Evolutionary conservation across 2,888 invertebrate species (phyloP), one percentile per base, ranked within the genome.

Genomic region (Chrysomela aeneicollis): DNA sequence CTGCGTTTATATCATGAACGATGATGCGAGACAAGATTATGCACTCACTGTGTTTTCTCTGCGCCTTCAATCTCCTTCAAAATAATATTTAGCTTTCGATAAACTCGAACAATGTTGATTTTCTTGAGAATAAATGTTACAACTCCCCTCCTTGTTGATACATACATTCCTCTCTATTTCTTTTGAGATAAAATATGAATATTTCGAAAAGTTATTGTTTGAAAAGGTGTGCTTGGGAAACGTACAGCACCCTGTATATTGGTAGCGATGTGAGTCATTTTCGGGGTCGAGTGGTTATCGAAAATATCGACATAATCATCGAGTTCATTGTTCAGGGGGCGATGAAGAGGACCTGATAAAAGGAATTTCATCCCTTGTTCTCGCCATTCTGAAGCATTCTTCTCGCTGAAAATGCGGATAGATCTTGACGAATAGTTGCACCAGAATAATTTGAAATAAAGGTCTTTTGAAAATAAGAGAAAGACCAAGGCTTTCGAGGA

Each of bases 301-400:
- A 49, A 42, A 57, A 46, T 57, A 57, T 57, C 57, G 57, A 57
- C 57, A 22, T 55, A 46, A 57, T 57, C 46, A 4, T 42, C 15
- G 42, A 42, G 42, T 42, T 42, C 42, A 42, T 42, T 42, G 42
- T 42, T 42, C 42, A n/a, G 42, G n/a, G 42, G 42, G 35, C 30
- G 46, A 26, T 18, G 30, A 18, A 50, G 35, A 42, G 42, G 42
- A 42, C 42, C 15, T 12, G 42, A 42, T 42, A 42, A 42, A 42
- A 42, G 42, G 42, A 42, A 42, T 42, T n/a, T 42, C 42, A 42
- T 42, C 42, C 42, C 42, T 42, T 15, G 42, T 42, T 42, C 42
- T 42, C 42, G 9, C 42, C 15, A 15, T 15, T 15, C 42, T 42
- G 42, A 15, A 42, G 42, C 42, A 15, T 35, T 42, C 12, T 42